Evolutionary conservation across 1,140 invertebrate genomes (phyloP).

Genomic region (Eumaeus atala): DNA sequence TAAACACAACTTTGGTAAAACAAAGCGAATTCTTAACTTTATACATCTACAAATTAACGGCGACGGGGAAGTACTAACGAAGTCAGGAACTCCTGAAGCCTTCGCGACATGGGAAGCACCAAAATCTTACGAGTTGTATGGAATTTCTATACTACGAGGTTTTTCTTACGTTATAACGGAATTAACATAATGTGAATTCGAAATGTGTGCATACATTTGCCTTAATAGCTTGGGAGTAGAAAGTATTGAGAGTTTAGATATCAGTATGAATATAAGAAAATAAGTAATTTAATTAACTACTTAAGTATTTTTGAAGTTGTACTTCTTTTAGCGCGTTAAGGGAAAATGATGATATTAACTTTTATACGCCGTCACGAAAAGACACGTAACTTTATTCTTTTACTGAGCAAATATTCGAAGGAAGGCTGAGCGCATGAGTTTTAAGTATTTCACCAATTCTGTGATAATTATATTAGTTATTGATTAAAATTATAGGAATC

Average conservation of each 20-base stretch:
- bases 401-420: no score
- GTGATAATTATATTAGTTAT: no score
- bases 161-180: conserved; percentile 48
- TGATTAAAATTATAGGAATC: no score
- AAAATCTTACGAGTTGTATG: conserved; percentile 31
- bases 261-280: no score
- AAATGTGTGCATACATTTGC: conserved; percentile 49
- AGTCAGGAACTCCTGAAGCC: conserved; percentile 23
- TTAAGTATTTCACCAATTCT: no score
- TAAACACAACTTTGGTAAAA: conserved; percentile 26
- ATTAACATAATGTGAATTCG: conserved; percentile 62
- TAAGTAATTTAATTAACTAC: no score
- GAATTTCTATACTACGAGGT: conserved; percentile 34
- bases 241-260: conserved; percentile 6
- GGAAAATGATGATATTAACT: no score
- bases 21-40: conserved; percentile 28
- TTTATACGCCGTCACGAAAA: no score
- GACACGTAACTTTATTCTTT: no score
- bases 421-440: no score
- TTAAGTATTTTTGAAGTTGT: no score
- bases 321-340: no score
- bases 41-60: conserved; percentile 39
- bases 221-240: conserved; percentile 44
- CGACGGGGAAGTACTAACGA: conserved; percentile 35
- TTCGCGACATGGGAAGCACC: conserved; percentile 7